A percentile compares a stretch with the other conserved stretches of the same genome.
phyloP scores from a whole-genome alignment of 2,113 vertebrate genomes.

The Hippocampus abdominalis region DNA sequence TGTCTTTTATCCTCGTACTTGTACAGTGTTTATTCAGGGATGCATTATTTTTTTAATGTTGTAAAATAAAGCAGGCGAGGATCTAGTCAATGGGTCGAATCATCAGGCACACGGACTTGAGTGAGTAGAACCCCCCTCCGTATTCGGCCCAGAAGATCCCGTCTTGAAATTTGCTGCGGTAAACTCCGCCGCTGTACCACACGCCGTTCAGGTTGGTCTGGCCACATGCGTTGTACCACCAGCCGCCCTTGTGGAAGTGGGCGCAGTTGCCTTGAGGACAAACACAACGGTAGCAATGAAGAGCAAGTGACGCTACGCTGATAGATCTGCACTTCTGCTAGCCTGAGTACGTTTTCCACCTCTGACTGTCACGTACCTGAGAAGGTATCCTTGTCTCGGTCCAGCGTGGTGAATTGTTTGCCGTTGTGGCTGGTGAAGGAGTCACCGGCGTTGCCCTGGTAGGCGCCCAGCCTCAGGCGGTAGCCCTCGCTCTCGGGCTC shows the following conservation, averaged over 20 bases:
- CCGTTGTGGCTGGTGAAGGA: conserved; percentile 94
- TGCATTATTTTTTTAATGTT: neutral
- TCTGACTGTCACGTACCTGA: conserved; percentile 71
- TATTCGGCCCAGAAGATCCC: conserved; percentile 98
- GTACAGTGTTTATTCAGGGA: conserved; percentile 27
- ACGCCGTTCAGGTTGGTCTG: conserved; percentile 97
- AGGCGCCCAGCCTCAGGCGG: conserved; percentile 86
- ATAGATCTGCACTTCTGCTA: no score
- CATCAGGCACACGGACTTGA: conserved; percentile 91
- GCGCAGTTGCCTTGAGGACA: conserved; percentile 87
- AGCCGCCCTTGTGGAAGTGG: conserved; percentile 97
- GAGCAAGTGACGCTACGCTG: neutral
- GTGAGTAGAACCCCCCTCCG: conserved; percentile 92
- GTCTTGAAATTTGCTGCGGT: conserved; percentile 97
- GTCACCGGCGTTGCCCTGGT: conserved; percentile 95
- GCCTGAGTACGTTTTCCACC: neutral
- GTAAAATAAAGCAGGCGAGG: conserved; percentile 1
- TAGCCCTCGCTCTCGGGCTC: conserved; percentile 90
- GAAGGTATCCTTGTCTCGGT: conserved; percentile 91
- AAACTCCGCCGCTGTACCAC: conserved; percentile 95
- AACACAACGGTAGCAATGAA: neutral
- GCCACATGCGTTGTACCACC: conserved; percentile 98
- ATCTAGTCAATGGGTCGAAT: conserved; percentile 89
- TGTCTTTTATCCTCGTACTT: conserved; percentile 19
- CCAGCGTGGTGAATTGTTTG: conserved; percentile 95